Base-by-base conservation (phyloP, 2,888 invertebrate genomes). In the Pterobdella sp. region DNA sequence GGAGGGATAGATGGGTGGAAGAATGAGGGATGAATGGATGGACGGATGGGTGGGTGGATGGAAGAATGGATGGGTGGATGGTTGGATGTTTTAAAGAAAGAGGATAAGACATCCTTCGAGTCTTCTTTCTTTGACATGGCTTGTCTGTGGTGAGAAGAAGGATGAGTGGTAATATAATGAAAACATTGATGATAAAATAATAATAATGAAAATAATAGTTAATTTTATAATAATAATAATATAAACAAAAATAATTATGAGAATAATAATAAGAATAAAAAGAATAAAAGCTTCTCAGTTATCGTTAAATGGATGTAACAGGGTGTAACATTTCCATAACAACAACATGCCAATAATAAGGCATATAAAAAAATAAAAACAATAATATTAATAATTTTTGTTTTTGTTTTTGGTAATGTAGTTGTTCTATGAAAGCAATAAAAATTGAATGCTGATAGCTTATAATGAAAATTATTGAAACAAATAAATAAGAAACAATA, bases 1-100 rank as follows among this genome's bases (percentile, higher is more conserved):
- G 72, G 73, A 72, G 36, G 73, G 42, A 72, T 42, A 72, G 73
- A 68, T 66, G 73, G 68, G 29, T 71, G 68, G 69, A 52, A 68
- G 73, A 34, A 68, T 71, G 52, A 72, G 34, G 42, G 42, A 32
- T 49, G 42, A 32, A 37, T 36, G 31, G 68, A 68, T 71, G 52
- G 69, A 32, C 26, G 26, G 73, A 34, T 42, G 73, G 52, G 49
- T 72, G 68, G 72, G 36, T 72, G 72, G 56, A 10, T 10, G 29
- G 22, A 36, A 34, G 69, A 65, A 60, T 68, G 72, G 35, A 29
- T 32, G 35, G 69, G 65, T 29, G 69, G 72, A 60, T 68, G 72
- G 35, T 68, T 69, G 35, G 69, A 36, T 34, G 69, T 64, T 32
- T 72, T 10, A 29, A 31, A 60, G 66, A 29, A 36, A 36, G 69